These are phyloP conservation scores for Acrobeloides nanus DNA, from an alignment of 2,888 invertebrate species.

Conservation along the genomic window DNA sequence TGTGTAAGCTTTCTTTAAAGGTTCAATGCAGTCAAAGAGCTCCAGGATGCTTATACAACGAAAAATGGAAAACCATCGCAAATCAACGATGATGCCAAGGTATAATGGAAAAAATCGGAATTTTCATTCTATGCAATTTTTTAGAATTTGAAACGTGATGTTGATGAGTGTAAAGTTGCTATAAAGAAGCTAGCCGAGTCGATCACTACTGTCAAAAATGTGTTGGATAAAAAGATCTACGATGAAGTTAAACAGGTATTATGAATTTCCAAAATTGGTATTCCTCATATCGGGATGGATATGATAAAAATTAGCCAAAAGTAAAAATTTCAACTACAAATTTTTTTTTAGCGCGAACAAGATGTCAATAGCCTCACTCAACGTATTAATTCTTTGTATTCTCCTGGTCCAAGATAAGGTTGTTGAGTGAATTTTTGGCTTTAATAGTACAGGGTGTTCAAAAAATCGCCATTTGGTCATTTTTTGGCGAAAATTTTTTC, in stretches of 20 bases:
- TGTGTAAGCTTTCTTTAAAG: constrained; percentile 19
- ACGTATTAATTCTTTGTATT: constrained; percentile 9
- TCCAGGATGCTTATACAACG: constrained; percentile 48
- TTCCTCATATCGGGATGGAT: background rate
- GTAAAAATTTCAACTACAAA: background rate
- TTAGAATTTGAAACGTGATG: constrained; percentile 37
- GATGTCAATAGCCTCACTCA: constrained; percentile 15
- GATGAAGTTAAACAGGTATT: constrained; percentile 42
- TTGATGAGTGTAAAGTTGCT: constrained; percentile 51
- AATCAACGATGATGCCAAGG: too few species aligned
- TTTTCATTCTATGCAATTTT: too few species aligned
- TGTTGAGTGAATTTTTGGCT: too few species aligned
- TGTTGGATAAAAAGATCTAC: constrained; percentile 45
- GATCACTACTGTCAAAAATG: constrained; percentile 51
- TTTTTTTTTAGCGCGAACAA: constrained; percentile 20
- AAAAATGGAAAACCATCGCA: too few species aligned
- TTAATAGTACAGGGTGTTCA: too few species aligned
- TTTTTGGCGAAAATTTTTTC: too few species aligned
- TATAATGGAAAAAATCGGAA: too few species aligned
- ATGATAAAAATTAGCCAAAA: background rate
- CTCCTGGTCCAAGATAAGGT: too few species aligned
- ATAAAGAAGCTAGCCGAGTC: constrained; percentile 52
- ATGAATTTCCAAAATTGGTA: too few species aligned
- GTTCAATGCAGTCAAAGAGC: constrained; percentile 47
- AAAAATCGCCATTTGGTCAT: too few species aligned